Evolutionary conservation across 1,140 invertebrate genomes (phyloP), one percentile per base, ranked within the genome.

Genomic region (Oryzaephilus surinamensis): DNA sequence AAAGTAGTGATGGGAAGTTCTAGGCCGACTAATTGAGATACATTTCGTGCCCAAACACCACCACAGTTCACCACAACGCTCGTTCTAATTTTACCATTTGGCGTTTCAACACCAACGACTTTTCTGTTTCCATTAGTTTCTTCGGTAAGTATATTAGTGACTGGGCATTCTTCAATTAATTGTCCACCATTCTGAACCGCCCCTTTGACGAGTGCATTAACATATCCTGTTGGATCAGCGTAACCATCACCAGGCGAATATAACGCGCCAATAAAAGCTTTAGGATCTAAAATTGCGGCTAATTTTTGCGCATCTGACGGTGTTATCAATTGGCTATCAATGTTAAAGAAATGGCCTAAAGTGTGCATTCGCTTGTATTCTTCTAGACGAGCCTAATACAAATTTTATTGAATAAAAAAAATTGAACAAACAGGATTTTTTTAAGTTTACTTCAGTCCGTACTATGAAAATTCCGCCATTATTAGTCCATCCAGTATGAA

Each of bases 381-480:
- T 53, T 86, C 72, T 36, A 90, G 65, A 33, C 89, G 67, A 36
- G 77, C 72, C 77, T 89, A 55, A 26, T 67, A 62, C n/a, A 29
- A 44, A 33, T 30, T 18, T 11, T 4, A 1, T 6, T 1, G 12
- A 15, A 30, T 30, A 12, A 30, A 32, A 13, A 20, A 11, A 20
- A 33, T 29, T 29, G 17, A 29, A 7, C 3, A 12, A 29, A 29
- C 14, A 15, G 12, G n/a, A 11, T 27, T 11, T 24, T 26, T 33
- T 4, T n/a, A n/a, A n/a, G 6, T 6, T 62, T 61, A 83, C 81
- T 48, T 77, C 69, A 36, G 72, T 77, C 43, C 81, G 73, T 1
- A 87, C 88, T 42, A 92, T 82, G 55, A 87, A 90, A 45, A 94
- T 67, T 12, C 88, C 88, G 1, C 89, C 88, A 65, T 91, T 91